Evolutionary conservation across 2,113 vertebrate species (phyloP), one percentile per base, ranked within the genome.

Genomic region (Acanthisitta chloris): DNA sequence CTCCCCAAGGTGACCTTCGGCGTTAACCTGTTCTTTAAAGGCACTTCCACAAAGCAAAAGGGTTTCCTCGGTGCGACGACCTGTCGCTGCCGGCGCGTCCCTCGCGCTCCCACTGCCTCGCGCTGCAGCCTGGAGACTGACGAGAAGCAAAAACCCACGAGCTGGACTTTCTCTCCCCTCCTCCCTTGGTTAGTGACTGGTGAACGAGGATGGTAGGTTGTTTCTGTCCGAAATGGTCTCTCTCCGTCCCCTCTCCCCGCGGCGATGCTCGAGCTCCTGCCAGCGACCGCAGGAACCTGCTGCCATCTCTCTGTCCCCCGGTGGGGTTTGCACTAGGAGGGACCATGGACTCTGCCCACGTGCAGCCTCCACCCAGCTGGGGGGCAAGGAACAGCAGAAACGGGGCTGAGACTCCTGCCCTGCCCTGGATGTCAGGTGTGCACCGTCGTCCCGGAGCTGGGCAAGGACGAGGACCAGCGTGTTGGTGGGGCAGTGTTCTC

Each of bases 41-140:
- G 98, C 98, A 98, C 98, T 98, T 98, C 98, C 96, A 76, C 95
- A 95, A 88, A 97, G 94, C 92, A 90, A 79, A 96, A 52, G 36
- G 94, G 61, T 96, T 96, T 95, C 89, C 87, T 94, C 54, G 94
- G 94, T 36, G 80, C 78, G 46, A 25, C 77, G 1, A 61, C 73
- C 96, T 55, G 72, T 67, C 76, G 94, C 93, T 90, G 94, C 71
- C 34, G 74, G 95, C 57, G 43, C 46, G 15, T 83, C 86, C 93
- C 81, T 81, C 71, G 51, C 23, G 77, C 94, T 79, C 81, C 82
- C 81, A 69, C 94, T 77, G 78, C 94, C 94, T 70, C 25, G 6
- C 14, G 51, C 82, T 15, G 31, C 40, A 17, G 79, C 86, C 45
- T 16, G 10, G 66, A 85, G 89, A 95, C 82, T 29, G 64, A 85